Conservation (phyloP, 2,888 invertebrate genomes). For the Tetranychus truncatus region DNA sequence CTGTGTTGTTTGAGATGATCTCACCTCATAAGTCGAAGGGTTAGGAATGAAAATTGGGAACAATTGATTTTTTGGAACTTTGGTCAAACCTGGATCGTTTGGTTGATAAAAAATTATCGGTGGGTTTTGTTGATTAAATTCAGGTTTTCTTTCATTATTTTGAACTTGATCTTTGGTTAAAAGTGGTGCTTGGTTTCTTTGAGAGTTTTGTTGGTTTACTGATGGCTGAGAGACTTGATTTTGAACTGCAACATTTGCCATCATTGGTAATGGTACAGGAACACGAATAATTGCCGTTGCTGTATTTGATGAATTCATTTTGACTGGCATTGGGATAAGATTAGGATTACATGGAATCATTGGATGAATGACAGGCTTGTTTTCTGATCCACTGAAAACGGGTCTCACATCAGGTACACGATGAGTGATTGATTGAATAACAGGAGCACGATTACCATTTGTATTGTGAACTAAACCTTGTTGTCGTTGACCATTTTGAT, state of each 20-base stretch:
- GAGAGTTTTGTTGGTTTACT: neutral
- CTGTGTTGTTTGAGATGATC: neutral
- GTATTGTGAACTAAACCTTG: neutral
- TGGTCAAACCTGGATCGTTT: neutral
- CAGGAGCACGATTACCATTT: neutral
- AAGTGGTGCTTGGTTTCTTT: neutral
- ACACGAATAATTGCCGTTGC: neutral
- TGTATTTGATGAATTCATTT: neutral
- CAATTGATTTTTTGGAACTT: neutral
- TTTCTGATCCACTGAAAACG: neutral
- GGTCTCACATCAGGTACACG: neutral
- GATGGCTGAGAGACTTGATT: neutral
- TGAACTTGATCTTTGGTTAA: neutral
- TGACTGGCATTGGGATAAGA: neutral
- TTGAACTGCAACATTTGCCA: neutral
- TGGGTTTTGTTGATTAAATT: neutral
- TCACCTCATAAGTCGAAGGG: neutral
- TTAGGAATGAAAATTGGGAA: conserved; percentile 6
- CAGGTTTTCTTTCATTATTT: neutral
- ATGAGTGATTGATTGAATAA: neutral
- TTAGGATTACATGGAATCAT: neutral
- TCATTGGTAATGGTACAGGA: neutral
- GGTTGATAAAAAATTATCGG: conserved; percentile 7
- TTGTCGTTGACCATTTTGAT: neutral
- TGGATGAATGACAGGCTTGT: neutral